Base-by-base conservation (phyloP, 2,113 vertebrate species). In the Tricholaema leucomelas region DNA sequence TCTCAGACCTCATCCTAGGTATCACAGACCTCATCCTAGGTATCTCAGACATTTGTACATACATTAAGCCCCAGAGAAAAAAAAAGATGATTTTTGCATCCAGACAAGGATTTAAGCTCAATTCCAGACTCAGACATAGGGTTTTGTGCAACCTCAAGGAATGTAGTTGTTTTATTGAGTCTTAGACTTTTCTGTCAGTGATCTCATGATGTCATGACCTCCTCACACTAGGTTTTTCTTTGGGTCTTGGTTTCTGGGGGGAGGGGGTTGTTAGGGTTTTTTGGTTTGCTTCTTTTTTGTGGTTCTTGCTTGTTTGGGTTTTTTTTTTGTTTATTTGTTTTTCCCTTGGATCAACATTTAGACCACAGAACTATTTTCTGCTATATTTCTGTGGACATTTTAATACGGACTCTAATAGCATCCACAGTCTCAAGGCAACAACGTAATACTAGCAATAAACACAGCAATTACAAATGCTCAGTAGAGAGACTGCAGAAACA, bases 401-500 rank as follows among this genome's bases (percentile, higher is more conserved):
- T 28, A 70, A 73, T 75, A 61, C 6, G 33, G 40, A 59, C 8
- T 21, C 36, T 84, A 58, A 55, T 10, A 71, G 64, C 18, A 88
- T 27, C 31, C 88, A 58, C 19, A 81, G 21, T 86, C n/a, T 81
- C 66, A 84, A 46, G 40, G 63, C 40, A 88, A 61, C 24, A 78
- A 84, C 9, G 3, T 35, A 75, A 50, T 36, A 66, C 40, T 81
- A 88, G 40, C 48, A 71, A 66, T 48, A 86, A 87, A 72, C 40
- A 79, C 3, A 6, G 11, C 61, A 92, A 73, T 30, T 90, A 59
- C n/a, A 75, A 91, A 50, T 61, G 25, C 15, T 90, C 61, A 69
- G 65, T 17, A 88, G 74, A 85, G 28, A 81, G 28, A n/a, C 24
- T 54, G 66, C 21, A 85, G 63, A 85, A 90, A 79, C n/a, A 77